Percentiles rank a stretch among this genome's conserved stretches.
Conservation (phyloP, 2,113 vertebrate species). For the Sigmodon hispidus region DNA sequence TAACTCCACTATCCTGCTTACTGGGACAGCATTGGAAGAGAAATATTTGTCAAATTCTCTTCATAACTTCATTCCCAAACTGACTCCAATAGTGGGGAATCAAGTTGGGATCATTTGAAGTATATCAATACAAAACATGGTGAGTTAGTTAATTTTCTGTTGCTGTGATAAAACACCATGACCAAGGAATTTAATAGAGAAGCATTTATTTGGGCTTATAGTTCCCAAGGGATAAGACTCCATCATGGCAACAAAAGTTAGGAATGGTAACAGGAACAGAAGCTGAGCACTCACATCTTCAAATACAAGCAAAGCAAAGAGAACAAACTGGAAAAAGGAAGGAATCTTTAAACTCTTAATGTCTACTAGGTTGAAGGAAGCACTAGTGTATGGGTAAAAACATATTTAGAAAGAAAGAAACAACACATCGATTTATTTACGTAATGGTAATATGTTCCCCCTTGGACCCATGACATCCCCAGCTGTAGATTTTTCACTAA, state of each 20-base stretch:
- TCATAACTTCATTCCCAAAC: constrained; percentile 13
- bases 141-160: neutral
- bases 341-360: neutral
- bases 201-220: too few relatives aligned
- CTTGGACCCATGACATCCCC: too few relatives aligned
- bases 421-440: neutral
- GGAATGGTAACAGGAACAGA: neutral
- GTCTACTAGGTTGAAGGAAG: neutral
- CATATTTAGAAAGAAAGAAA: neutral
- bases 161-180: neutral
- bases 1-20: neutral
- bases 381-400: neutral
- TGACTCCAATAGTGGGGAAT: neutral
- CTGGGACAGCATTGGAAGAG: neutral
- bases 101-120: neutral
- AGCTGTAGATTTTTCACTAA: neutral
- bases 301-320: neutral
- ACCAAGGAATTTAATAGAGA: neutral
- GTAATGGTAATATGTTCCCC: neutral
- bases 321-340: neutral
- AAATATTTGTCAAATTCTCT: neutral
- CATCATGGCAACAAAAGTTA: neutral
- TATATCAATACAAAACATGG: neutral
- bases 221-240: neutral
- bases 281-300: neutral